Conservation (phyloP, 2,113 vertebrate genomes). For the Dipodomys ordii region DNA sequence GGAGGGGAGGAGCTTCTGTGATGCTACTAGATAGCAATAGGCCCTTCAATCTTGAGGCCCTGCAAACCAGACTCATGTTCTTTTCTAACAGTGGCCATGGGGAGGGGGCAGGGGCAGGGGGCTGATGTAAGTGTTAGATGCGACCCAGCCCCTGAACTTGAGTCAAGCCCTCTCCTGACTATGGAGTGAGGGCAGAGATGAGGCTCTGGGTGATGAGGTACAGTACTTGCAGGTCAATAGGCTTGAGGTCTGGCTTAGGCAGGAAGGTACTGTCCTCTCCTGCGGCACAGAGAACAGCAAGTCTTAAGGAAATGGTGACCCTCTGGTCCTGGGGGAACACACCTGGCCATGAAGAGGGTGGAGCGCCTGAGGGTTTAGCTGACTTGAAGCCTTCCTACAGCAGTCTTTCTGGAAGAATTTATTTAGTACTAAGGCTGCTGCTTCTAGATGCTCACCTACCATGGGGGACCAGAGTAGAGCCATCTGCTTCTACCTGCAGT, state of each 20-base stretch:
- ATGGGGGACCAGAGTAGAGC: background rate
- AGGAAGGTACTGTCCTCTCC: background rate
- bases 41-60: background rate
- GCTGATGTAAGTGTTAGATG: background rate
- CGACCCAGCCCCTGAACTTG: background rate
- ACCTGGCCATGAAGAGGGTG: background rate
- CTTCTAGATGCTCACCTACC: background rate
- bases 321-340: background rate
- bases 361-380: background rate
- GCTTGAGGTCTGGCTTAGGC: background rate
- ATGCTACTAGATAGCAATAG: background rate
- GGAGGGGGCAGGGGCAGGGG: background rate
- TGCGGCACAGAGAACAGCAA: background rate
- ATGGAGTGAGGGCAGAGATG: background rate
- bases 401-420: background rate
- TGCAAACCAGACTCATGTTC: background rate
- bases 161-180: background rate
- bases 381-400: rapidly evolving
- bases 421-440: background rate
- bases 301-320: background rate
- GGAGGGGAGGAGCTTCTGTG: background rate
- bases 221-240: background rate
- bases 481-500: background rate
- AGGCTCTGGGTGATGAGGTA: background rate
- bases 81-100: background rate